Base-by-base conservation (phyloP, 2,113 vertebrate genomes). In the Phylloscopus trochiloides region DNA sequence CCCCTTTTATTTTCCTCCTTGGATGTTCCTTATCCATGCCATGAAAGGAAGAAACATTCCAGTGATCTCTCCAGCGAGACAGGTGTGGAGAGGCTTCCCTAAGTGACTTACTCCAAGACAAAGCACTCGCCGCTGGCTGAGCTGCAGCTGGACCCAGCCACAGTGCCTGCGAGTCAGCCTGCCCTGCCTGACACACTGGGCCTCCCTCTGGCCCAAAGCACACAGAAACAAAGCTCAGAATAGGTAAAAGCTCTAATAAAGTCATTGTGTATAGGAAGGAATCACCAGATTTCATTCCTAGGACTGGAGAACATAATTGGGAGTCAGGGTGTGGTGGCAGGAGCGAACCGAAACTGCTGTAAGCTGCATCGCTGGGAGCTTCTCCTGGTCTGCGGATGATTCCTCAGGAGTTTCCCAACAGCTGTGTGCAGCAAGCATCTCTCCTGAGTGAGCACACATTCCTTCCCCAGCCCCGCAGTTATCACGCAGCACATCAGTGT, bases 271-370 rank as follows among this genome's bases (percentile, higher is more conserved):
- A 24, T 25, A 47, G 76, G 57, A 78, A 93, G 58, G 77, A 87
- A 90, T 88, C 45, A 17, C 71, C 10, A 11, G 73, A 67, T 95
- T 93, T 92, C 85, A 32, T 88, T 75, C 14, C 47, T 70, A 32
- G 71, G n/a, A 40, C 63, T 73, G 42, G 43, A 45, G 92, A 95
- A 73, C 36, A 31, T 97, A 96, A 97, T 96, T 96, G 94, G 94
- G 93, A 94, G 79, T 80, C 66, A 61, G 94, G 97, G 97, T 63
- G 97, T 95, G 97, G 95, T 54, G 88, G 92, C 28, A 63, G 58
- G 88, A 73, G 75, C 55, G 26, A 85, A 81, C 90, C 95, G 95
- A 93, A 95, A 91, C 93, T 95, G 89, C 51, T 66, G 92, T 81
- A 68, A 95, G 34, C 7, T 59, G 93, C 85, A 31, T 78, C 1